These are phyloP conservation scores for Antennarius maculatus DNA, from an alignment of 2,797 vertebrate genomes.

Conservation along the genomic window DNA sequence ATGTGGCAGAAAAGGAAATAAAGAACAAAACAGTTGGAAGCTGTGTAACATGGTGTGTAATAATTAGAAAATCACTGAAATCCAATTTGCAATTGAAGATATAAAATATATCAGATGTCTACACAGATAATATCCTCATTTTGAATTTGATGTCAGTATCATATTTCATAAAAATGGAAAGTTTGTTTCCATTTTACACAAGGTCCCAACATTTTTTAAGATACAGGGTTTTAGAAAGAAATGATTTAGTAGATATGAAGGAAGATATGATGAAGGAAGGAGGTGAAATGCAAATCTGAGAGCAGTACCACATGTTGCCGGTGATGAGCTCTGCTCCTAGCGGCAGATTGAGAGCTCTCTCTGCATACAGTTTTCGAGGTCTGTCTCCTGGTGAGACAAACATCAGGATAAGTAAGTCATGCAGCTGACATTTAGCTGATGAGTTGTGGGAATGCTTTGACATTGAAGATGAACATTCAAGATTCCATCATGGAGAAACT, in stretches of 20 bases:
- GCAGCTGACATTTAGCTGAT: conserved; percentile 2
- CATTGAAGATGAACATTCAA: neutral
- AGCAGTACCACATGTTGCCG: conserved; percentile 83
- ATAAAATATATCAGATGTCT: no score
- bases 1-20: neutral
- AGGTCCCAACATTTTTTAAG: no score
- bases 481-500: conserved; percentile 16
- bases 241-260: no score
- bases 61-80: no score
- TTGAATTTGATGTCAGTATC: no score
- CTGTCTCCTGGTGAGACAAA: conserved; percentile 78
- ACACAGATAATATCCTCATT: no score
- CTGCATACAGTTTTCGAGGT: conserved; percentile 86
- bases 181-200: neutral
- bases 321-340: conserved; percentile 86
- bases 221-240: no score
- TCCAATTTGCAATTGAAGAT: no score
- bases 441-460: neutral
- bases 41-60: no score
- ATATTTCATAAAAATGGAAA: neutral
- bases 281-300: neutral
- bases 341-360: conserved; percentile 85
- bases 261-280: neutral
- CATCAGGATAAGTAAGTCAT: conserved; percentile 5
- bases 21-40: neutral